Evolutionary conservation across 1,140 invertebrate genomes (phyloP), one percentile per base, ranked within the genome.

Genomic region (Telenomus remus): DNA sequence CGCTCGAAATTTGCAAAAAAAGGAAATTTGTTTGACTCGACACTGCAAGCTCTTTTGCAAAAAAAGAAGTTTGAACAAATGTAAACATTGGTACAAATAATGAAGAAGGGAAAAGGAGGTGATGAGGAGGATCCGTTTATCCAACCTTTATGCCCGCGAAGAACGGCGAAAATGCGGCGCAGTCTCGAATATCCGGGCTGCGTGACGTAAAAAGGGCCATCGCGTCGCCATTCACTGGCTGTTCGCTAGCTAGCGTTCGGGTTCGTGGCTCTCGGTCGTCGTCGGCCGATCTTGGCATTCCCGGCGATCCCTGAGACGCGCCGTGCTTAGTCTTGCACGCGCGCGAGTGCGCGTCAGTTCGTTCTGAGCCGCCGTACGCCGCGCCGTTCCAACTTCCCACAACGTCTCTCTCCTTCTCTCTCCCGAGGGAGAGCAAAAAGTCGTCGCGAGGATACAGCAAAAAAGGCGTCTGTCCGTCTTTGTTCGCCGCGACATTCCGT

Each of bases 211-310:
- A 71, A 71, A 71, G 53, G 59, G 68, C 68, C 66, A 55, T 61
- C 66, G 56, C 50, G 56, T 69, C 56, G 65, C 56, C 56, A 70
- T 61, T 70, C 56, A 69, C 56, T 43, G 53, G 60, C 47, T 54
- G n/a, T n/a, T n/a, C n/a, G n/a, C 54, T 1, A 27, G 63, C 63
- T 53, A 35, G 39, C 64, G 48, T 68, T 69, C 56, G 55, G 47
- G 43, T 43, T 48, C 66, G 66, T 47, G 51, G 44, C 56, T 61
- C 66, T 54, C 43, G 55, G 48, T 48, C 42, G 65, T 42, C 43
- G 56, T 51, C 66, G 56, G 66, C 57, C 66, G 51, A 71, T 71
- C 68, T 71, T 51, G 68, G 51, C 68, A 61, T 71, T 63, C 57
- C 53, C 57, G 66, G 56, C 65, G 56, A 39, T 59, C 16, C 35